phyloP scores from a whole-genome alignment of 2,797 vertebrate species.

The Thripadectes ignobilis region DNA sequence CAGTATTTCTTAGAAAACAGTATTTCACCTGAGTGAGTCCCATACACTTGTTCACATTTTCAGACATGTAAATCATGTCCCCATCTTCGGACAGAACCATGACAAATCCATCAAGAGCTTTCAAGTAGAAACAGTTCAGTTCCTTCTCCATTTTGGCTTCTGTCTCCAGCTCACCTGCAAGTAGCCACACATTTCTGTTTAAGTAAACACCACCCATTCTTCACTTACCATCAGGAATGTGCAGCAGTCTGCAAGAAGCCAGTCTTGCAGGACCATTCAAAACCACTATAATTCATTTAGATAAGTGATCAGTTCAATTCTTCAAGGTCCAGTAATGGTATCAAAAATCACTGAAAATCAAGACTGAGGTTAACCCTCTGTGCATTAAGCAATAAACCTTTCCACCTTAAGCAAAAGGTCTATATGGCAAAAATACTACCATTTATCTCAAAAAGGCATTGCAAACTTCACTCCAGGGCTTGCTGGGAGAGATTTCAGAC shows the following conservation, averaged over 20 bases:
- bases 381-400: not conserved
- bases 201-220: not conserved
- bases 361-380: not conserved
- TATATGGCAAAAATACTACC: not conserved
- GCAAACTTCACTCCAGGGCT: not conserved
- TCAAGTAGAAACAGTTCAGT: constrained; percentile 92
- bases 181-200: constrained; percentile 6
- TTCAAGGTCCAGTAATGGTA: not conserved
- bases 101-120: constrained; percentile 96
- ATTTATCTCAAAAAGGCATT: not conserved
- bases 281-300: not conserved
- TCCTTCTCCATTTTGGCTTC: constrained; percentile 90
- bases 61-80: constrained; percentile 96
- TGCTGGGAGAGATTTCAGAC: not conserved
- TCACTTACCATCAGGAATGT: not conserved
- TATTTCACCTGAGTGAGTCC: constrained; percentile 92
- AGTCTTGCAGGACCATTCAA: not conserved
- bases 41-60: constrained; percentile 96
- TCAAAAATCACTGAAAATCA: not conserved
- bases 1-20: too few species aligned
- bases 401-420: not conserved
- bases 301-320: not conserved
- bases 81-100: constrained; percentile 97
- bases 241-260: not conserved
- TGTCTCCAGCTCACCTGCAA: constrained; percentile 81